These are phyloP conservation scores for Monochamus saltuarius DNA, from an alignment of 1,140 invertebrate genomes.

Conservation along the genomic window DNA sequence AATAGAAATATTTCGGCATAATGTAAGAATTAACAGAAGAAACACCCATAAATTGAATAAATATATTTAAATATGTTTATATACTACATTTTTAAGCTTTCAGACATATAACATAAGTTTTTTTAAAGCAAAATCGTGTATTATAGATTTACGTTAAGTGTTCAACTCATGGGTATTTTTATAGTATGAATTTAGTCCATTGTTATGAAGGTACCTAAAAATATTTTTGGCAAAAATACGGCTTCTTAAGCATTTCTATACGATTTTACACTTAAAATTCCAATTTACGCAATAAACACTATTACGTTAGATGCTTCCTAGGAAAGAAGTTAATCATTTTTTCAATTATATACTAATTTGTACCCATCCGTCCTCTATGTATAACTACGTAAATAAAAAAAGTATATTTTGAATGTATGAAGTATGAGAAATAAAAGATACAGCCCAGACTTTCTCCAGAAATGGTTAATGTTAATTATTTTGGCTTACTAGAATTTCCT, in stretches of 20 bases:
- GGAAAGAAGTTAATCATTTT: too few species aligned
- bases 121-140: too few species aligned
- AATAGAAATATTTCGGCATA: too few species aligned
- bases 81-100: too few species aligned
- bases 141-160: too few species aligned
- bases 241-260: slow-evolving; percentile 29
- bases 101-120: too few species aligned
- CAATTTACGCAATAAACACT: too few species aligned
- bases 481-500: too few species aligned
- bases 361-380: slow-evolving; percentile 36
- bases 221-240: slow-evolving; percentile 44
- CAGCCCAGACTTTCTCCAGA: neutral
- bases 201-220: slow-evolving; percentile 26
- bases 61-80: too few species aligned
- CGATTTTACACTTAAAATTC: slow-evolving; percentile 15
- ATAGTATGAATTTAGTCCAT: slow-evolving; percentile 19
- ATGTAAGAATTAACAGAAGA: too few species aligned
- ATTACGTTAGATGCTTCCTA: too few species aligned
- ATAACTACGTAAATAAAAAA: slow-evolving; percentile 29
- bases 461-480: neutral
- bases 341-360: slow-evolving; percentile 9
- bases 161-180: slow-evolving; percentile 11
- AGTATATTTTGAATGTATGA: neutral
- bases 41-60: too few species aligned
- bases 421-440: neutral